Evolutionary conservation across 2,797 vertebrate species (phyloP).

Genomic region (Holocentrus rufus): DNA sequence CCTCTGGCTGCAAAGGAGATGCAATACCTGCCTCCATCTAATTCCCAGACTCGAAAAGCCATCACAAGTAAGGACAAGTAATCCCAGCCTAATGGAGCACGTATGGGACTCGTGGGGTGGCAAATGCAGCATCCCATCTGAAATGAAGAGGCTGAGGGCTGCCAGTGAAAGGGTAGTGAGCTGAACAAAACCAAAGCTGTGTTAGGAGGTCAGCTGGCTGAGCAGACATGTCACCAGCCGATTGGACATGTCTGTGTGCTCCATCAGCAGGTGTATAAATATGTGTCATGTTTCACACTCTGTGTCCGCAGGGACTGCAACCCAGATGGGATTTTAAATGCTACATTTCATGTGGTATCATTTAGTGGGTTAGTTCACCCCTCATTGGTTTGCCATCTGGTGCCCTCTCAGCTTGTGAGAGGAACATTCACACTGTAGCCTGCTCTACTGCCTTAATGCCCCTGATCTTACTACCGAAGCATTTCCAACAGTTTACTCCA

Average conservation of each 20-base stretch:
- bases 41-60: conserved; percentile 56
- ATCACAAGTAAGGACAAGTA: conserved; percentile 56
- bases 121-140: conserved; percentile 25
- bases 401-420: conserved; percentile 76
- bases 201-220: conserved; percentile 74
- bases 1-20: conserved; percentile 38
- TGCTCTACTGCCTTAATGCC: conserved; percentile 33
- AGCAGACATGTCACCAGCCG: conserved; percentile 73
- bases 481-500: conserved; percentile 59
- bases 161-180: conserved; percentile 46
- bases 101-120: conserved; percentile 31
- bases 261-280: conserved; percentile 83
- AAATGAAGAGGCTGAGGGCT: conserved; percentile 42
- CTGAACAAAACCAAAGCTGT: conserved; percentile 56
- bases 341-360: conserved; percentile 87
- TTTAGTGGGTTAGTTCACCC: conserved; percentile 91
- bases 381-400: conserved; percentile 95
- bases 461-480: conserved; percentile 50
- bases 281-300: conserved; percentile 80
- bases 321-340: conserved; percentile 91
- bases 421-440: conserved; percentile 61
- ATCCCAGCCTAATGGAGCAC: conserved; percentile 69
- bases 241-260: conserved; percentile 76
- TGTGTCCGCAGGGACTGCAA: conserved; percentile 76
- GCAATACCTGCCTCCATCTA: conserved; percentile 42